These are phyloP conservation scores for Zaprionus lachaisei DNA, from an alignment of 1,140 invertebrate species.

Conservation along the genomic window DNA sequence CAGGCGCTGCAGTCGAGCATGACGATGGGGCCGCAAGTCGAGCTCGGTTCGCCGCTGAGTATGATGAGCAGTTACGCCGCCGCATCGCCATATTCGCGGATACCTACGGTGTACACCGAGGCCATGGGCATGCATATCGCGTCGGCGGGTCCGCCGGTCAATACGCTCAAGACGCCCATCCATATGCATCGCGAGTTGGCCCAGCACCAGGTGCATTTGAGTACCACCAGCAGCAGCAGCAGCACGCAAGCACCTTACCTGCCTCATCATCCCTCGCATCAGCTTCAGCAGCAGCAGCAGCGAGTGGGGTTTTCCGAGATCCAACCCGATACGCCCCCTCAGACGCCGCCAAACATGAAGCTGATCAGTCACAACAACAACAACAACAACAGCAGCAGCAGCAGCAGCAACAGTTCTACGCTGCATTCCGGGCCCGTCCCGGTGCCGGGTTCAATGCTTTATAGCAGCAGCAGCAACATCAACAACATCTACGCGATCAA, in stretches of 20 bases:
- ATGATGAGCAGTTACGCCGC: conserved; percentile 84
- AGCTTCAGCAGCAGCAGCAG: conserved; percentile 49
- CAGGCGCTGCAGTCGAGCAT: conserved; percentile 37
- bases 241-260: conserved; percentile 41
- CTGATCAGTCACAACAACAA: conserved; percentile 84
- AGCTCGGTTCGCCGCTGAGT: conserved; percentile 78
- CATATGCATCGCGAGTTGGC: conserved; percentile 54
- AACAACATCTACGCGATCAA: conserved; percentile 62
- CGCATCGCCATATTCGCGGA: conserved; percentile 83
- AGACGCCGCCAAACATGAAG: conserved; percentile 96
- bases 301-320: conserved; percentile 91
- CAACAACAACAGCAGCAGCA: conserved; percentile 50
- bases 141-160: conserved; percentile 23
- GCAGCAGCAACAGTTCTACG: conserved; percentile 60
- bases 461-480: conserved; percentile 70
- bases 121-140: conserved; percentile 74
- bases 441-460: conserved; percentile 85
- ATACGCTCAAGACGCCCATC: conserved; percentile 76
- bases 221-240: conserved; percentile 13
- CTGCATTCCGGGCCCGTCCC: conserved; percentile 84
- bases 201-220: conserved; percentile 49
- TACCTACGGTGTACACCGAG: conserved; percentile 81
- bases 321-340: conserved; percentile 94
- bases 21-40: conserved; percentile 59
- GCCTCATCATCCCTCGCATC: conserved; percentile 39